Conservation (phyloP, 1,140 invertebrate species). For the Ericerus pela region DNA sequence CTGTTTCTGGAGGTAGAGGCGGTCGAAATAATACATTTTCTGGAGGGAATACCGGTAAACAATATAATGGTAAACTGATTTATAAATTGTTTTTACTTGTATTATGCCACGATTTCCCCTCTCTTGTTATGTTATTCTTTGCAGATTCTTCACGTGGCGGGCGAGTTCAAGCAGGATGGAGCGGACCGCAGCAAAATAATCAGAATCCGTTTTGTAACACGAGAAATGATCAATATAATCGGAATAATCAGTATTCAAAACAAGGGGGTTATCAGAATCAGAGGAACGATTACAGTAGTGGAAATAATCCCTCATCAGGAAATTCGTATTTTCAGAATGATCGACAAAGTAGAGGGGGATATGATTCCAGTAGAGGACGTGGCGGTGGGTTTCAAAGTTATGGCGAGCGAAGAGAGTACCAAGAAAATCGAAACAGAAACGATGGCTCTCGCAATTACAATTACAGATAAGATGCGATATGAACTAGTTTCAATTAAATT, state of each 20-base stretch:
- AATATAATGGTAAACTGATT: conserved; percentile 13
- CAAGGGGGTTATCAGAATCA: conserved; percentile 15
- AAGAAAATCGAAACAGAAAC: no score
- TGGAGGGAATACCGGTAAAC: conserved; percentile 17
- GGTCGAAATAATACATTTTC: conserved; percentile 5
- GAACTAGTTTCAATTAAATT: no score
- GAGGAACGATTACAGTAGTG: no score
- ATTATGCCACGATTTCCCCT: not conserved
- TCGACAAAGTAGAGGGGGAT: no score
- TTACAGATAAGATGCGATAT: no score
- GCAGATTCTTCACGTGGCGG: conserved; percentile 6
- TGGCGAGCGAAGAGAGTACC: no score
- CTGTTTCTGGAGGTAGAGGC: conserved; percentile 3
- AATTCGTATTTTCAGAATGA: no score
- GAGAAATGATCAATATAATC: conserved; percentile 2
- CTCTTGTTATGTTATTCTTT: not conserved
- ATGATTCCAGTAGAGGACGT: no score
- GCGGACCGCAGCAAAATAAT: conserved; percentile 14
- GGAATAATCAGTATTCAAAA: not conserved
- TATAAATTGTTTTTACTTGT: not conserved
- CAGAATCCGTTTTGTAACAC: conserved; percentile 4
- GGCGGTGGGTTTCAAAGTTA: no score
- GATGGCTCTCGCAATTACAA: no score
- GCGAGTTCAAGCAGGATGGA: conserved; percentile 23
- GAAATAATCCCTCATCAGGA: no score